A percentile compares a stretch with the other conserved stretches of the same genome.
phyloP scores from a whole-genome alignment of 2,888 invertebrate genomes.

The Pristionchus fissidentatus region DNA sequence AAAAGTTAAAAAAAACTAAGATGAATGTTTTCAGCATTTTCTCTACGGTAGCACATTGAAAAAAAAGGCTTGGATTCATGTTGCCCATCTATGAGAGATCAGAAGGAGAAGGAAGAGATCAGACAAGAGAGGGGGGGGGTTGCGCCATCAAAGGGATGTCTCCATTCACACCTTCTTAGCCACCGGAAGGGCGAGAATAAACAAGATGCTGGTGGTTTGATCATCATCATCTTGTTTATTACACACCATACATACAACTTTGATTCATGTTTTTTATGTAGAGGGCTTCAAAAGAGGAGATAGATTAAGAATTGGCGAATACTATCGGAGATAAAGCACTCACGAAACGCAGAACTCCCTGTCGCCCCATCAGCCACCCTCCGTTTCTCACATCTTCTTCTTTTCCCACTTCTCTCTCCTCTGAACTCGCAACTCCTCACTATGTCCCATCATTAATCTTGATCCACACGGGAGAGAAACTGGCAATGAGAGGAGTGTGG shows the following conservation, averaged over 20 bases:
- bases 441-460: slow-evolving; percentile 22
- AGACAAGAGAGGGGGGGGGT: neutral
- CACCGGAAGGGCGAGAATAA: slow-evolving; percentile 1
- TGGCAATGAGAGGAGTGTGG: neutral
- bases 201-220: too few relatives aligned
- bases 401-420: slow-evolving; percentile 21
- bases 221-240: too few relatives aligned
- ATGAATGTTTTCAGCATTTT: too few relatives aligned
- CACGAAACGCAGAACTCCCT: neutral
- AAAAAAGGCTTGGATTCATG: too few relatives aligned
- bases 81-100: too few relatives aligned
- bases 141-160: slow-evolving; percentile 18
- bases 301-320: neutral
- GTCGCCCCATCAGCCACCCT: neutral
- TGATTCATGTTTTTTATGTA: too few relatives aligned
- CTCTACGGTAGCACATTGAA: too few relatives aligned
- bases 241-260: too few relatives aligned
- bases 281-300: too few relatives aligned
- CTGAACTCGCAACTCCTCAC: slow-evolving; percentile 27
- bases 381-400: neutral
- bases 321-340: neutral
- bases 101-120: neutral
- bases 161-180: slow-evolving; percentile 20
- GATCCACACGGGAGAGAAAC: slow-evolving; percentile 24
- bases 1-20: too few relatives aligned